These are phyloP conservation scores for Artibeus lituratus DNA, from an alignment of 2,797 vertebrate genomes.

Conservation along the genomic window DNA sequence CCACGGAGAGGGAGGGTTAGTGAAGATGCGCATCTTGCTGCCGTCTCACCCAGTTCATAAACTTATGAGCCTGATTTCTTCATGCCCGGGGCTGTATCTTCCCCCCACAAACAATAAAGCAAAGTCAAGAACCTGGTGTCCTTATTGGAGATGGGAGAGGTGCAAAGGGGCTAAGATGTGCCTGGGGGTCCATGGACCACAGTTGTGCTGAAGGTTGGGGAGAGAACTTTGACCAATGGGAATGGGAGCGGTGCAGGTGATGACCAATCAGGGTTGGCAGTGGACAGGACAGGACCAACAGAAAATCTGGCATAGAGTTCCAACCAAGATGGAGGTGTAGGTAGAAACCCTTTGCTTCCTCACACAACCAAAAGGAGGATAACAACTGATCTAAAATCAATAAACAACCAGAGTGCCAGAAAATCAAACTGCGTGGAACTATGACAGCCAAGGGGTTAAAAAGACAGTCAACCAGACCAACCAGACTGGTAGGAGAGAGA, in stretches of 20 bases:
- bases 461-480: too few species aligned
- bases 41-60: neutral
- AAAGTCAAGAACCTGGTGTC: neutral
- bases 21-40: neutral
- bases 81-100: neutral
- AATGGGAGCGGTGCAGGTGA: neutral
- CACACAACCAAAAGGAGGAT: too few species aligned
- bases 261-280: neutral
- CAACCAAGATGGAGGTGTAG: too few species aligned
- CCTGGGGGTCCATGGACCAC: neutral
- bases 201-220: neutral
- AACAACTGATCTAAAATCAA: too few species aligned
- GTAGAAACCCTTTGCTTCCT: too few species aligned
- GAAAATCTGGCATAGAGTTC: neutral
- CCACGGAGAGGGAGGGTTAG: neutral
- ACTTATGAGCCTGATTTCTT: neutral
- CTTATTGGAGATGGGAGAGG: neutral
- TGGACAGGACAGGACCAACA: neutral
- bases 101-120: constrained; percentile 14
- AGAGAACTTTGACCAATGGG: neutral
- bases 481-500: too few species aligned
- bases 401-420: too few species aligned
- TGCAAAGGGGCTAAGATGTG: neutral
- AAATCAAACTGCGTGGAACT: too few species aligned
- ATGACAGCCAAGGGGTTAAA: too few species aligned